Conservation (phyloP, 2,797 vertebrate genomes). For the Champsocephalus esox region DNA sequence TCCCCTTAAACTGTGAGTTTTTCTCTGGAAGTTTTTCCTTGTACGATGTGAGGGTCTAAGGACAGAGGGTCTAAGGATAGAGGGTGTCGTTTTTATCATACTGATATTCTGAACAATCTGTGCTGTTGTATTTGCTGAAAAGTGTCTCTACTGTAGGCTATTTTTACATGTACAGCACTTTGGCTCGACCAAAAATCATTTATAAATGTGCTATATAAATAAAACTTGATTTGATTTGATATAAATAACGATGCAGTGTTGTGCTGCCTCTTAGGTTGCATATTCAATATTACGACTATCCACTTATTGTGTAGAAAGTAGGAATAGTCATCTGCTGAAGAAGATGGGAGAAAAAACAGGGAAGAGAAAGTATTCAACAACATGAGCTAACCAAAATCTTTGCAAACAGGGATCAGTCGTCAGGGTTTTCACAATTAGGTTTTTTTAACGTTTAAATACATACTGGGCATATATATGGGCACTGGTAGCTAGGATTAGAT, state of each 20-base stretch:
- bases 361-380: neutral
- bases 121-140: too few species aligned
- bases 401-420: neutral
- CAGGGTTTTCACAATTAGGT: neutral
- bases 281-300: conserved; percentile 23
- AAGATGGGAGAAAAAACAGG: neutral
- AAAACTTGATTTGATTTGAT: too few species aligned
- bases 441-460: neutral
- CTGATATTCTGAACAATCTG: too few species aligned
- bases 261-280: conserved; percentile 13
- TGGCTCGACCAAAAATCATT: too few species aligned
- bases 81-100: too few species aligned
- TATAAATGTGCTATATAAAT: too few species aligned
- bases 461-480: neutral
- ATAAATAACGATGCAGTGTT: conserved; percentile 52
- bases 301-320: neutral
- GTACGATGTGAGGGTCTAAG: too few species aligned
- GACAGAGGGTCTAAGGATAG: too few species aligned
- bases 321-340: conserved; percentile 7
- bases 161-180: too few species aligned
- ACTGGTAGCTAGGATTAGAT: neutral
- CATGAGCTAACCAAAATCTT: neutral
- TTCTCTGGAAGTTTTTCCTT: too few species aligned
- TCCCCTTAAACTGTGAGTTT: too few species aligned
- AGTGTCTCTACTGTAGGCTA: too few species aligned